Conservation (phyloP, 2,888 invertebrate species). For the Watsonalla binaria region DNA sequence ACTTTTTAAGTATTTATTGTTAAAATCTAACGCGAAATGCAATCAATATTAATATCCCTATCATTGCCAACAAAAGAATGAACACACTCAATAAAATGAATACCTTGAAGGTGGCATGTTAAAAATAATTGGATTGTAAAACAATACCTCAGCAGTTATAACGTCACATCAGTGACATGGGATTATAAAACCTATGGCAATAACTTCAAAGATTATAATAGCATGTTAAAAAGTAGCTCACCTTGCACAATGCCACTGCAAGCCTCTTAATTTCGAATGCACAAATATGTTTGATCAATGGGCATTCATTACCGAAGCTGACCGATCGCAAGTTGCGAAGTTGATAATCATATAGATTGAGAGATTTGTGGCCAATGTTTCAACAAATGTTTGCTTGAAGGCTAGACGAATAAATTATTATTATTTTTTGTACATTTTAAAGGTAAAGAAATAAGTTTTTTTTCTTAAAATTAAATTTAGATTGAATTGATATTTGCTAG, state of each 20-base stretch:
- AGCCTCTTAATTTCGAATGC: constrained; percentile 25
- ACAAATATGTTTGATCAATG: constrained; percentile 35
- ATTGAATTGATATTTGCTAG: too few species aligned
- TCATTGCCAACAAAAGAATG: too few species aligned
- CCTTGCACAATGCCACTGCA: constrained; percentile 16
- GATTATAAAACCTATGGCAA: not conserved
- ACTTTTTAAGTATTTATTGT: too few species aligned
- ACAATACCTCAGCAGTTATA: not conserved
- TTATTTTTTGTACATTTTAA: too few species aligned
- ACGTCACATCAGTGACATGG: not conserved
- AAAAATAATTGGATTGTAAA: not conserved
- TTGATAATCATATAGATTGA: constrained; percentile 43
- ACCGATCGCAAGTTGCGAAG: constrained; percentile 45
- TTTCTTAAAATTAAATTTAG: too few species aligned
- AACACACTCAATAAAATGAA: too few species aligned
- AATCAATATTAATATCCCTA: too few species aligned
- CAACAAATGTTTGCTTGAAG: constrained; percentile 8
- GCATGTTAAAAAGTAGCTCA: not conserved
- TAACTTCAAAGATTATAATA: constrained; percentile 3
- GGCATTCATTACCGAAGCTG: constrained; percentile 36
- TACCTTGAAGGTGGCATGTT: not conserved
- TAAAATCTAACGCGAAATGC: too few species aligned
- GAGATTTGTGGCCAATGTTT: constrained; percentile 6
- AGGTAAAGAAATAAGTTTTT: too few species aligned
- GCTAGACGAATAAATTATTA: too few species aligned